These are phyloP conservation scores for Hoplostethus atlanticus DNA, from an alignment of 2,797 vertebrate species.

Conservation along the genomic window DNA sequence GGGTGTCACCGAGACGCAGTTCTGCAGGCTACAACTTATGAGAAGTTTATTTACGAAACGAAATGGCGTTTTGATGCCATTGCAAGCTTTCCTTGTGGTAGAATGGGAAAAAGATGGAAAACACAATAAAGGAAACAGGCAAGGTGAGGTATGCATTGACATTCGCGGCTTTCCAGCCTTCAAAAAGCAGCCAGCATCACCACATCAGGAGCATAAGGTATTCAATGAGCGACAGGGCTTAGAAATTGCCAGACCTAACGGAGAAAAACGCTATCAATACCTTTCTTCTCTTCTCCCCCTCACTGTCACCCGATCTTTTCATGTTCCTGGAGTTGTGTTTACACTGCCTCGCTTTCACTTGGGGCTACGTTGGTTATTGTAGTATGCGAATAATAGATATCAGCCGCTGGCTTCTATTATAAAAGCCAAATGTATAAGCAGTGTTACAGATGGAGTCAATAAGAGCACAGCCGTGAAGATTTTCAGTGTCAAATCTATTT, in stretches of 20 bases:
- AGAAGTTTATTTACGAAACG: slow-evolving; percentile 36
- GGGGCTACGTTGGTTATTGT: slow-evolving; percentile 76
- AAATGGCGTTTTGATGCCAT: slow-evolving; percentile 50
- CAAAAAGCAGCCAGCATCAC: slow-evolving; percentile 72
- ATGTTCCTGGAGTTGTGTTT: slow-evolving; percentile 89
- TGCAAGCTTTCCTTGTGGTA: slow-evolving; percentile 62
- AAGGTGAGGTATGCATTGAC: slow-evolving; percentile 79
- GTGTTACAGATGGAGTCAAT: rapidly evolving
- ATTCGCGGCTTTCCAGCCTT: slow-evolving; percentile 65
- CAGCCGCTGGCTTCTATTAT: neutral
- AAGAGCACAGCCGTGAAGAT: rapidly evolving
- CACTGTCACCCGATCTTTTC: slow-evolving; percentile 90
- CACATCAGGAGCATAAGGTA: slow-evolving; percentile 74
- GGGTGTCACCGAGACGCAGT: slow-evolving; percentile 18
- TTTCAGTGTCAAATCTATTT: rapidly evolving
- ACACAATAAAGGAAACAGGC: slow-evolving; percentile 78
- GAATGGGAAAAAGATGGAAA: slow-evolving; percentile 67
- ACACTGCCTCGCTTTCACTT: slow-evolving; percentile 78
- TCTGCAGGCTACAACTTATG: slow-evolving; percentile 28
- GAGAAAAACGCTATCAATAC: slow-evolving; percentile 88
- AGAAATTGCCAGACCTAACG: slow-evolving; percentile 77
- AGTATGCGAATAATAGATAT: slow-evolving; percentile 54
- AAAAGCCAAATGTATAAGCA: rapidly evolving
- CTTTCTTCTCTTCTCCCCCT: slow-evolving; percentile 90
- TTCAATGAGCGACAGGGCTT: slow-evolving; percentile 74